Percentiles rank a stretch among this genome's conserved stretches.
These are phyloP conservation scores for Drosophila atripex DNA, from an alignment of 2,888 invertebrate species.

Conservation along the genomic window DNA sequence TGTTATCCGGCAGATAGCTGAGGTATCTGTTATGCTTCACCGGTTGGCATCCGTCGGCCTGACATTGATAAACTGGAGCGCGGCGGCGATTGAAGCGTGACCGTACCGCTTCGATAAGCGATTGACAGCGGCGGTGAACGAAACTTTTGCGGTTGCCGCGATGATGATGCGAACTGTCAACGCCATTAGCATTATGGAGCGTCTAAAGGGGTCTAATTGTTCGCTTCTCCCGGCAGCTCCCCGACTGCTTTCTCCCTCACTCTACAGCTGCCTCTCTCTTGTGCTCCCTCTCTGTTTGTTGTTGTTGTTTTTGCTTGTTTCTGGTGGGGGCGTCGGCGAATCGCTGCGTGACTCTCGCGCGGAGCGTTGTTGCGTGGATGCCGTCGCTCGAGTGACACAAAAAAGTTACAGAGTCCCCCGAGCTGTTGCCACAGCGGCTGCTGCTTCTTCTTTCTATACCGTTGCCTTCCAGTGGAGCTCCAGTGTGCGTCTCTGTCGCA, in stretches of 20 bases:
- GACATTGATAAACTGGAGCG: slow-evolving; percentile 78
- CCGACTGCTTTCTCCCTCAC: slow-evolving; percentile 10
- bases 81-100: slow-evolving; percentile 65
- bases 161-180: slow-evolving; percentile 77
- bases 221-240: slow-evolving; percentile 28
- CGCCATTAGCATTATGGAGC: slow-evolving; percentile 81
- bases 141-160: slow-evolving; percentile 68
- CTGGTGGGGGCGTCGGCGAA: slow-evolving; percentile 63
- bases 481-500: slow-evolving; percentile 52
- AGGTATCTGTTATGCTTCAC: slow-evolving; percentile 63
- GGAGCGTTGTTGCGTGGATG: slow-evolving; percentile 63
- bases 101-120: slow-evolving; percentile 78
- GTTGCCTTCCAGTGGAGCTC: slow-evolving; percentile 65
- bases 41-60: slow-evolving; percentile 69
- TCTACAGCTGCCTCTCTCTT: slow-evolving; percentile 8
- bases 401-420: slow-evolving; percentile 42
- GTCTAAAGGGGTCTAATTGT: slow-evolving; percentile 77
- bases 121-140: slow-evolving; percentile 53
- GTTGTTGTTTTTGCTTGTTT: not conserved
- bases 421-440: slow-evolving; percentile 27
- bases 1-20: slow-evolving; percentile 23
- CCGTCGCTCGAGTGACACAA: slow-evolving; percentile 73
- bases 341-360: slow-evolving; percentile 41
- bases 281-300: not conserved
- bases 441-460: slow-evolving; percentile 47